Evolutionary conservation across 2,113 vertebrate species (phyloP).

Genomic region (Telmatochromis bifrenatus): DNA sequence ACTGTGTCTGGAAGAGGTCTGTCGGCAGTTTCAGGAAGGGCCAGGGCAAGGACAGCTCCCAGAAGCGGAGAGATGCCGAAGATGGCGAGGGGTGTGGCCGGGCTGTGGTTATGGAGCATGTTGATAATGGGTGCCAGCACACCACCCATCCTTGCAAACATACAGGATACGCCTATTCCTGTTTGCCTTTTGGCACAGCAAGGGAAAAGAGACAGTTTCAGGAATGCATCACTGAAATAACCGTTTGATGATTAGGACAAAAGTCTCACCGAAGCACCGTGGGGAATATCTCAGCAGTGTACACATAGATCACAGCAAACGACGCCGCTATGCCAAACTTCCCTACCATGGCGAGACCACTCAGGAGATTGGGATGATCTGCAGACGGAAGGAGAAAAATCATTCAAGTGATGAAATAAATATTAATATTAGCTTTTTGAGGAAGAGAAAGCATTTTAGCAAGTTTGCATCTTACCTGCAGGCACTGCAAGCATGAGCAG

Average conservation of each 20-base stretch:
- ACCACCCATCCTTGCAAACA: constrained; percentile 75
- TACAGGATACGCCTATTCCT: constrained; percentile 72
- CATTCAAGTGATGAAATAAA: background rate
- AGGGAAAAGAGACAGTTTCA: no score
- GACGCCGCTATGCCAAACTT: constrained; percentile 82
- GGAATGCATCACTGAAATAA: background rate
- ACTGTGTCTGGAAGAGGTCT: constrained; percentile 74
- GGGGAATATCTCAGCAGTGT: constrained; percentile 78
- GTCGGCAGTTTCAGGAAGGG: constrained; percentile 72
- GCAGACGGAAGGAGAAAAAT: background rate
- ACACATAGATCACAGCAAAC: constrained; percentile 76
- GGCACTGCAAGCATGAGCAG: constrained; percentile 75
- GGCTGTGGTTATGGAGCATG: constrained; percentile 55
- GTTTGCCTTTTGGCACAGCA: constrained; percentile 68
- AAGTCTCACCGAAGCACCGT: constrained; percentile 74
- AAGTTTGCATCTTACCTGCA: constrained; percentile 21
- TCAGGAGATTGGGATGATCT: constrained; percentile 64
- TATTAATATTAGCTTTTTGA: background rate
- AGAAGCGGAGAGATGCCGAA: constrained; percentile 69
- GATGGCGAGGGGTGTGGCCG: constrained; percentile 54
- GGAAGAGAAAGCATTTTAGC: background rate
- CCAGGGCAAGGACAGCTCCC: constrained; percentile 66
- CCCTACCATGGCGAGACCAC: constrained; percentile 71
- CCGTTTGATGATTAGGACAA: background rate
- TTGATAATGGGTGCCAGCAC: constrained; percentile 73